Percentiles rank a stretch among this genome's conserved stretches.
These are phyloP conservation scores for Bergia puertoricense DNA, from an alignment of 92 coral and sea anemone species.

Conservation along the genomic window DNA sequence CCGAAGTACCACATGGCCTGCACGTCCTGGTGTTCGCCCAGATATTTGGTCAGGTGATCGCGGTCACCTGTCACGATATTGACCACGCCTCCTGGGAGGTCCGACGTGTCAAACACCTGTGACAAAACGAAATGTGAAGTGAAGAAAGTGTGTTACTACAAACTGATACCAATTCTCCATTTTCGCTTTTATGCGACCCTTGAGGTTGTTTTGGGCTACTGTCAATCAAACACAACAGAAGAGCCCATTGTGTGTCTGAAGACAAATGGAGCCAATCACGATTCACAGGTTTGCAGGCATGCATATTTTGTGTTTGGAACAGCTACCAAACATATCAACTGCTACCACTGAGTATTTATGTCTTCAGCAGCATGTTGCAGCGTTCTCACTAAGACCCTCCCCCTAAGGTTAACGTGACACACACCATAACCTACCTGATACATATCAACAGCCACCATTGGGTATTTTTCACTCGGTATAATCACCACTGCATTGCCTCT, in stretches of 20 bases:
- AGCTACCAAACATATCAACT: conserved; percentile 69
- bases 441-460: conserved; percentile 91
- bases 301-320: too few species aligned
- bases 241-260: too few species aligned
- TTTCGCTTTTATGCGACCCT: too few species aligned
- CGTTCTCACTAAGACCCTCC: neutral
- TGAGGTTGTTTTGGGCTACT: too few species aligned
- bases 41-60: conserved; percentile 93
- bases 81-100: conserved; percentile 96
- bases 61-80: conserved; percentile 93
- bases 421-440: conserved; percentile 69
- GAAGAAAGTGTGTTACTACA: neutral
- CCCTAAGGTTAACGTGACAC: neutral
- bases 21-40: conserved; percentile 94
- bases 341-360: conserved; percentile 83
- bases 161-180: too few species aligned
- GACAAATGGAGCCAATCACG: too few species aligned
- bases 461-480: conserved; percentile 90
- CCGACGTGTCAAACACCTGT: conserved; percentile 96
- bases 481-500: conserved; percentile 93
- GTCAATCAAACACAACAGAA: too few species aligned
- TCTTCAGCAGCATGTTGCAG: too few species aligned
- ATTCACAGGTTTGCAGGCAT: too few species aligned
- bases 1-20: conserved; percentile 99
- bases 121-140: neutral